Evolutionary conservation across 2,113 vertebrate genomes (phyloP).

Genomic region (Hemiscyllium ocellatum): DNA sequence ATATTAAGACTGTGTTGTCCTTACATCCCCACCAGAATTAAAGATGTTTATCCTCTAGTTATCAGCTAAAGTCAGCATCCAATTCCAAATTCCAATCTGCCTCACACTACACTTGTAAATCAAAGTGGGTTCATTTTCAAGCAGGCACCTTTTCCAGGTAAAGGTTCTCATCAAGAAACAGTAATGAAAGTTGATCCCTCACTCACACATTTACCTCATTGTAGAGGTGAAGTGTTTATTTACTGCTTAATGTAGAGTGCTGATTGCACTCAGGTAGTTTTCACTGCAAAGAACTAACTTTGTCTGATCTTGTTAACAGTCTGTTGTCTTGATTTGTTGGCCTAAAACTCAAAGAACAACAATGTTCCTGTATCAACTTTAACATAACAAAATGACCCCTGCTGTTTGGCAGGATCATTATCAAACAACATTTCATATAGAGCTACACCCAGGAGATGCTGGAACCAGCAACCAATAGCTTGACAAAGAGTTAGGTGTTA

Average conservation of each 20-base stretch:
- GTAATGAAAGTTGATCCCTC: background rate
- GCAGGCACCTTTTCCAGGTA: background rate
- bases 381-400: background rate
- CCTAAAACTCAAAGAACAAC: background rate
- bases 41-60: background rate
- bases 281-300: background rate
- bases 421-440: background rate
- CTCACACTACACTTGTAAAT: background rate
- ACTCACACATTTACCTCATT: background rate
- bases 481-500: background rate
- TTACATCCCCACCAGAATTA: background rate
- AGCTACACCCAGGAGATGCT: background rate
- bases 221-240: slow-evolving; percentile 7
- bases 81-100: background rate
- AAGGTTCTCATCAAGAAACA: background rate
- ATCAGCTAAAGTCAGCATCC: background rate
- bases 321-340: background rate
- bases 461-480: background rate
- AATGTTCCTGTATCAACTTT: background rate
- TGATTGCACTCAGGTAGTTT: background rate
- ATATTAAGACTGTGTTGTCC: background rate
- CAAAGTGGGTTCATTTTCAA: background rate
- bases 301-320: background rate
- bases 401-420: background rate
- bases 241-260: background rate